Base-by-base conservation (phyloP, 2,888 invertebrate species). In the Apamea sordens region DNA sequence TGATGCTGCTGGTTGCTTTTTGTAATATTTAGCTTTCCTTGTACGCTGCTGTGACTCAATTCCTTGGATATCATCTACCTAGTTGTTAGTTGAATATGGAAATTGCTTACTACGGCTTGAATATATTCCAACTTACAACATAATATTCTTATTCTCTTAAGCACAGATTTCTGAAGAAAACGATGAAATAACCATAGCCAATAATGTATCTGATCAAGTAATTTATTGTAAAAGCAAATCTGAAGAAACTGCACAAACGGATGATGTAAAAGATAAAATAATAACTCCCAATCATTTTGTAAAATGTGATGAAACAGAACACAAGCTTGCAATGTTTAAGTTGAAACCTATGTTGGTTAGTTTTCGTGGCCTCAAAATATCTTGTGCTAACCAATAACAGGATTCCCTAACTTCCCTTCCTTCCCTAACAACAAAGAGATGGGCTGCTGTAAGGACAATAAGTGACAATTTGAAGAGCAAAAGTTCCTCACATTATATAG, bases 1-100 rank as follows among this genome's bases (percentile, higher is more conserved):
- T 92, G 93, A 92, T 92, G 93, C 90, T 89, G 87, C 89, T 88
- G 86, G 90, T 89, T 86, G 89, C 90, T 92, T 93, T 93, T 93
- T 92, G 92, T 92, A 90, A 92, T 89, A 91, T 91, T 91, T 87
- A 90, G 79, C 88, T 92, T 83, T 83, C 89, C 89, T 91, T 89
- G 88, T 89, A 86, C 72, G 89, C 80, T 76, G 87, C 88, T 86
- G 89, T 92, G 90, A 91, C 86, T 91, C 91, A 89, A 89, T 90
- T 87, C 83, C 87, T 74, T 79, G 80, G 74, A 76, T 79, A 80
- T 85, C 76, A 86, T 81, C 73, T 83, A 88, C 70, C 77, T 83
- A 88, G 81, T 76, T 78, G 80, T 70, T 68, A 44, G n/a, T 76
- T 86, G 78, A 84, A 84, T 82, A 86, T 79, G 77, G 87, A 79